A percentile compares a stretch with the other conserved stretches of the same genome.
Conservation (phyloP, 2,113 vertebrate species). For the Gasterosteus nipponicus region DNA sequence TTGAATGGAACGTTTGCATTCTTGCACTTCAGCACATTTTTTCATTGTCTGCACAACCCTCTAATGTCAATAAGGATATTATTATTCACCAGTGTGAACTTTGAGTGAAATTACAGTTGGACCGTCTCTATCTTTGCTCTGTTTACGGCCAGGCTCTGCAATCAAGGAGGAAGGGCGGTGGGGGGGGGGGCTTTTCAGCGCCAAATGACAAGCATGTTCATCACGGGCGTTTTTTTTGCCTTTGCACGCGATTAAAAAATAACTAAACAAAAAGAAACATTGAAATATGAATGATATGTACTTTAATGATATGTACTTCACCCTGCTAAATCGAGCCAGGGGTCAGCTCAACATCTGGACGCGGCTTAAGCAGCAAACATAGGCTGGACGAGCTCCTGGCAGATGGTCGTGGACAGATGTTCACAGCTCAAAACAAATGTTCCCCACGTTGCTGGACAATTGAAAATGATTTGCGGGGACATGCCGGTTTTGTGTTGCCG, state of each 20-base stretch:
- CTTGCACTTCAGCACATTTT: too few species aligned
- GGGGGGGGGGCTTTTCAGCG: not conserved
- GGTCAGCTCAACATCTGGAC: not conserved
- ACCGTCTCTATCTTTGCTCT: too few species aligned
- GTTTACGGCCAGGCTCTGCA: not conserved
- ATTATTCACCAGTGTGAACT: not conserved
- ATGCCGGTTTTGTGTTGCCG: too few species aligned
- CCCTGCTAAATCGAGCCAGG: not conserved
- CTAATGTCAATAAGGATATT: too few species aligned
- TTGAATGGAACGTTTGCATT: too few species aligned
- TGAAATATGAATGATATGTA: not conserved
- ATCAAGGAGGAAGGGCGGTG: too few species aligned
- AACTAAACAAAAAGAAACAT: not conserved
- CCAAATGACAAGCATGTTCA: not conserved
- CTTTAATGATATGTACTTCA: too few species aligned
- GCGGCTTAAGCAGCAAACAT: too few species aligned
- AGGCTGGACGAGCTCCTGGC: not conserved
- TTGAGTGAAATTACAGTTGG: not conserved
- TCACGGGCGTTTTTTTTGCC: too few species aligned
- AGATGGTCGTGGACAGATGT: not conserved
- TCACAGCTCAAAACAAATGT: not conserved
- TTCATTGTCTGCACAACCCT: too few species aligned
- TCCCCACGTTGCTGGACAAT: not conserved
- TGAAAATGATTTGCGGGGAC: too few species aligned
- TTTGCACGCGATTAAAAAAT: not conserved